phyloP scores from a whole-genome alignment of 1,140 invertebrate species.

The Bombyx mori region ASM3026992v2 NC_085119.1:9004501-9005000 shows the following conservation, averaged over 20 bases:
- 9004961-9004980: neutral
- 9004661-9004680: conserved; percentile 77
- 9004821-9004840: conserved; percentile 93
- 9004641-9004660: conserved; percentile 1
- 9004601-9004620: neutral
- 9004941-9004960: neutral
- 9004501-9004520: conserved; percentile 98
- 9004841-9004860: conserved; percentile 98
- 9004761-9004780: conserved; percentile 93
- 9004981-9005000: too few relatives aligned
- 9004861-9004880: conserved; percentile 96
- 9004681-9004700: conserved; percentile 98
- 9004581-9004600: conserved; percentile 79
- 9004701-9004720: conserved; percentile 95
- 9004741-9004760: conserved; percentile 97
- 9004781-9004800: conserved; percentile 84
- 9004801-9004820: conserved; percentile 92
- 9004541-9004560: conserved; percentile 98
- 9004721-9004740: conserved; percentile 96
- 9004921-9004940: neutral
- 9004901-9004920: conserved; percentile 91
- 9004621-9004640: too few relatives aligned
- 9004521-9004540: conserved; percentile 93
- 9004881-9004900: conserved; percentile 97
- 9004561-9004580: conserved; percentile 96